Evolutionary conservation across 2,113 vertebrate species (phyloP).

Genomic region (Stigmatopora nigra): DNA sequence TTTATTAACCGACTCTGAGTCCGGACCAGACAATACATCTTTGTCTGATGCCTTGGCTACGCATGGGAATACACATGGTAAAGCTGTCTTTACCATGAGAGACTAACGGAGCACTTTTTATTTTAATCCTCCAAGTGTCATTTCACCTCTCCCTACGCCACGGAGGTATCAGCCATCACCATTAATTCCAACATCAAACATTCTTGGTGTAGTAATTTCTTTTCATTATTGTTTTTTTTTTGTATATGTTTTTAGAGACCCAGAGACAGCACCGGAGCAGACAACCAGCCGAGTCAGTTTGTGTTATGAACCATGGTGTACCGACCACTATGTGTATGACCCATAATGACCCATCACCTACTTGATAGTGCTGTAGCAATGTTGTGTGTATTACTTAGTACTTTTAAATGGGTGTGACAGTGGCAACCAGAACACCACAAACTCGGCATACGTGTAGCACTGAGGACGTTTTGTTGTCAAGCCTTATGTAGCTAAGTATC

Average conservation of each 20-base stretch:
- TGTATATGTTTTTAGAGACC: constrained; percentile 69
- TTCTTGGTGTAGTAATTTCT: constrained; percentile 64
- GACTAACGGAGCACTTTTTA: constrained; percentile 61
- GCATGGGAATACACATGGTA: constrained; percentile 68
- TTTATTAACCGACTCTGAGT: constrained; percentile 51
- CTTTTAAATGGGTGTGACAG: constrained; percentile 63
- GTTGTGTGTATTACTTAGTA: constrained; percentile 64
- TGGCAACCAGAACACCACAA: constrained; percentile 66
- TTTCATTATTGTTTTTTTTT: constrained; percentile 65
- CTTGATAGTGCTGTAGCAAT: constrained; percentile 64
- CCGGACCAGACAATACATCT: constrained; percentile 39
- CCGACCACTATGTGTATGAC: constrained; percentile 77
- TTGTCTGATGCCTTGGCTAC: constrained; percentile 55
- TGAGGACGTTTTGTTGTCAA: constrained; percentile 69
- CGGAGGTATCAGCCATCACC: constrained; percentile 45
- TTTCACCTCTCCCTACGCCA: constrained; percentile 26
- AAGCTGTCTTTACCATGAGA: constrained; percentile 62
- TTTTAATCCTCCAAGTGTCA: constrained; percentile 45
- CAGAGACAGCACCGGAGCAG: constrained; percentile 68
- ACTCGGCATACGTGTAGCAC: constrained; percentile 73
- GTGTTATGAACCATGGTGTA: constrained; percentile 78
- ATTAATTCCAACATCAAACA: constrained; percentile 52
- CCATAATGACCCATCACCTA: constrained; percentile 69
- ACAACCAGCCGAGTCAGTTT: constrained; percentile 74
- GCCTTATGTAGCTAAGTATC: constrained; percentile 70